Conservation (phyloP, 2,113 vertebrate genomes). For the Cichladusa arquata region DNA sequence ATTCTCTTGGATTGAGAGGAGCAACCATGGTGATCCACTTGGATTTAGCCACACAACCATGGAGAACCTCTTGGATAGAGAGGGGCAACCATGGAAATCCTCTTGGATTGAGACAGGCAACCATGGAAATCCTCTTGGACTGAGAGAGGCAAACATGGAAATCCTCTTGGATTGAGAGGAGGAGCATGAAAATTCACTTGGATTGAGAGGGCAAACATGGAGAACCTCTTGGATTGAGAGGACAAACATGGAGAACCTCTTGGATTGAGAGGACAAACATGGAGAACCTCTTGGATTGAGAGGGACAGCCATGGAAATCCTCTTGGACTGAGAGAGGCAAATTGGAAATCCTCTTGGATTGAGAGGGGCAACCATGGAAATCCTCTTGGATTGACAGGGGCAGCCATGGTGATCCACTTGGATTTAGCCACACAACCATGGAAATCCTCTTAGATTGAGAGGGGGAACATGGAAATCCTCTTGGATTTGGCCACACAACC, state of each 20-base stretch:
- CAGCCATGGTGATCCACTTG: fast-evolving
- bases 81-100: fast-evolving
- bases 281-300: too few species aligned
- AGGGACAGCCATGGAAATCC: neutral
- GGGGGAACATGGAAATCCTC: fast-evolving
- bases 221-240: fast-evolving
- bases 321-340: too few species aligned
- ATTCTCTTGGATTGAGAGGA: too few species aligned
- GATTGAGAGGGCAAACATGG: neutral
- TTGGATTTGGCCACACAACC: neutral
- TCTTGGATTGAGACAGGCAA: neutral
- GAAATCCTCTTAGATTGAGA: neutral
- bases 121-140: neutral
- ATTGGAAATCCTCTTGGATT: neutral
- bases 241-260: fast-evolving
- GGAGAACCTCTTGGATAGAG: neutral
- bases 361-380: neutral
- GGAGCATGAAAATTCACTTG: too few species aligned
- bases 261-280: too few species aligned
- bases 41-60: too few species aligned
- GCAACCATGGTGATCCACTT: neutral
- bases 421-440: neutral
- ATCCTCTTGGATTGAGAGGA: too few species aligned
- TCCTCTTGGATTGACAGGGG: neutral
- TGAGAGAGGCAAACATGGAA: fast-evolving